Base-by-base conservation (phyloP, 37 sponge, comb jelly and placozoan genomes). In the Corticium candelabrum region DNA sequence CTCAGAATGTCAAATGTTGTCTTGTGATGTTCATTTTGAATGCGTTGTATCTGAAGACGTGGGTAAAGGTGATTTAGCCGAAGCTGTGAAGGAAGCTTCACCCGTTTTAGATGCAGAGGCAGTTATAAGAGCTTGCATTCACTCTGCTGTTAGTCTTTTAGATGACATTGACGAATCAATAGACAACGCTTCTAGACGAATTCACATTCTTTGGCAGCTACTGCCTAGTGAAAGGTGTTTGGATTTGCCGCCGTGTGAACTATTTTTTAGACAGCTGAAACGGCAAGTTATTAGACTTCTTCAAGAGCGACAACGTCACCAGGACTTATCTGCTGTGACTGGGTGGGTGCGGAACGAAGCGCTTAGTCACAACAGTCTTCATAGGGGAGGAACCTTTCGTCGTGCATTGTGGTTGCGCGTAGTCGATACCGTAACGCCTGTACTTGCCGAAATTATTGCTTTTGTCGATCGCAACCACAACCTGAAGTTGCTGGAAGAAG, bases 351-450 rank as follows among this genome's bases (percentile, higher is more conserved):
- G 43, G 38, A 30, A 67, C 34, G 83, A 82, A 32, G 83, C 83
- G 0, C 29, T 78, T 34, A 34, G 32, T 62, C 21, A n/a, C 34
- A 34, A 41, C 21, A 78, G 68, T 3, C 69, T 82, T 3, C 83
- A 82, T 3, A 34, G 41, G 35, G 83, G 83, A 1, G 83, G 83
- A n/a, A 82, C 83, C 3, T 82, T 82, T 43, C 67, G 35, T 31
- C 78, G 68, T 82, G 38, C 38, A 21, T 68, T 82, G 0, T 36
- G 37, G 41, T 29, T 41, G 34, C 76, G 57, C 41, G 15, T 82
- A 4, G 77, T 72, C 35, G 77, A 82, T 4, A 40, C 62, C 0
- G 2, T 82, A 2, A n/a, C 56, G 30, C 83, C 83, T 3, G 35
- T 82, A 4, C 77, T 82, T 7, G 77, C 83, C 35, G 83, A 82